These are phyloP conservation scores for Cephalopachus bancanus DNA, from an alignment of 2,797 vertebrate genomes.

Conservation along the genomic window DNA sequence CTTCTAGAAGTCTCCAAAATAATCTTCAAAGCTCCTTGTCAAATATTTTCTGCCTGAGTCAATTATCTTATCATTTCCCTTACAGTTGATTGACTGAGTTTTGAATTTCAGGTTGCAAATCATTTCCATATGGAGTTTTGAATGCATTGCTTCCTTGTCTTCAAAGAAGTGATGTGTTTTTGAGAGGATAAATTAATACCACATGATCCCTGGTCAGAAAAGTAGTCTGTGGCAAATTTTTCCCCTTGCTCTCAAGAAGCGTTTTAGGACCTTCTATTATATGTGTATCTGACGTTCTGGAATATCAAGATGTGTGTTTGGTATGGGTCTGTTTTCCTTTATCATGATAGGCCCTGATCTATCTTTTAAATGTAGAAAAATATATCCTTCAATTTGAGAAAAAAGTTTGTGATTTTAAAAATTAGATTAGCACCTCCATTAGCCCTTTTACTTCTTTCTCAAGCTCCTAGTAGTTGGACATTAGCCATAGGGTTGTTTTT, in stretches of 20 bases:
- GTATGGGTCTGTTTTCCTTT: not conserved
- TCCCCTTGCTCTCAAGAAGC: not conserved
- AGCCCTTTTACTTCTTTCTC: not conserved
- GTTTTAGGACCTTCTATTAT: not conserved
- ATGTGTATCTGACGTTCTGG: not conserved
- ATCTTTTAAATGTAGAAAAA: constrained; percentile 30
- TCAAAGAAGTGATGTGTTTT: not conserved
- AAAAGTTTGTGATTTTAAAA: not conserved
- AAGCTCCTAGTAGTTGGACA: not conserved
- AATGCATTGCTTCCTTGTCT: not conserved
- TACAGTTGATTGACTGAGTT: not conserved
- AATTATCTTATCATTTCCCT: not conserved
- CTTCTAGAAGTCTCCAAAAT: constrained; percentile 23
- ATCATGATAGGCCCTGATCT: not conserved
- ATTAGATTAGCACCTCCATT: not conserved
- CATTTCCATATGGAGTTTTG: constrained; percentile 38
- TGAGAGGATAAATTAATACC: not conserved
- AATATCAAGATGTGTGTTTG: not conserved
- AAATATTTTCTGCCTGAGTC: constrained; percentile 10
- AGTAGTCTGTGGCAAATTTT: not conserved
- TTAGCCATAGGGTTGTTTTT: not conserved
- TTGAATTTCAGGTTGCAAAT: not conserved
- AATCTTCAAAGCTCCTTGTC: not conserved
- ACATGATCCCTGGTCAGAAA: not conserved
- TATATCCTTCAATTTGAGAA: not conserved